Conservation (phyloP, 2,888 invertebrate species). For the Meloe dianella region DNA sequence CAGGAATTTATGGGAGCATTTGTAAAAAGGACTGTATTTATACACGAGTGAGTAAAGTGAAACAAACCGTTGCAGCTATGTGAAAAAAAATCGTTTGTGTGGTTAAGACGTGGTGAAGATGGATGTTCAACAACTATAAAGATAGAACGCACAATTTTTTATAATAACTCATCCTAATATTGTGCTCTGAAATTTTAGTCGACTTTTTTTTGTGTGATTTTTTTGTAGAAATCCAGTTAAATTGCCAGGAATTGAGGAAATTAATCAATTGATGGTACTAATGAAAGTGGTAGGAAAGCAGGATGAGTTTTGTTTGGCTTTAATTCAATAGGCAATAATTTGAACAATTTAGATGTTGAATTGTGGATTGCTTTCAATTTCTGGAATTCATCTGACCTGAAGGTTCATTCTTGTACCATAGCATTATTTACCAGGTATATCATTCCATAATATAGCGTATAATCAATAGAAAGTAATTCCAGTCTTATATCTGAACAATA, state of each 20-base stretch:
- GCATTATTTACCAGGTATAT: background rate
- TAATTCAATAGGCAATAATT: slow-evolving; percentile 11
- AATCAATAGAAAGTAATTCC: background rate
- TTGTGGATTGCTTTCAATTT: slow-evolving; percentile 9
- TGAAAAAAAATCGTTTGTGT: slow-evolving; percentile 28
- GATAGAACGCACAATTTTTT: slow-evolving; percentile 11
- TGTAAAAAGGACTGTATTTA: slow-evolving; percentile 50
- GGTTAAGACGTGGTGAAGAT: slow-evolving; percentile 17
- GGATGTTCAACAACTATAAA: slow-evolving; percentile 14
- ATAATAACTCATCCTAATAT: background rate
- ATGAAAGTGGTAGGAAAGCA: background rate
- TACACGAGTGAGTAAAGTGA: slow-evolving; percentile 42
- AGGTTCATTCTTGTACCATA: background rate
- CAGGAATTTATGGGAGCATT: slow-evolving; percentile 51
- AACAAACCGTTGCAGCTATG: slow-evolving; percentile 44
- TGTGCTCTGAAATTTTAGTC: background rate
- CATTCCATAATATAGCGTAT: background rate
- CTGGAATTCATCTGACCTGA: slow-evolving; percentile 11
- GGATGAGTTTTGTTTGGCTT: background rate
- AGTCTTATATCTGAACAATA: background rate
- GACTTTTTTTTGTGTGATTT: background rate
- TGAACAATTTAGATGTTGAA: slow-evolving; percentile 10
- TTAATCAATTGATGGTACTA: background rate
- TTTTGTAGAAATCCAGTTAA: background rate
- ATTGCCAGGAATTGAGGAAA: background rate